Evolutionary conservation across 2,888 invertebrate species (phyloP).

Genomic region (Euspilapteryx auroguttella): DNA sequence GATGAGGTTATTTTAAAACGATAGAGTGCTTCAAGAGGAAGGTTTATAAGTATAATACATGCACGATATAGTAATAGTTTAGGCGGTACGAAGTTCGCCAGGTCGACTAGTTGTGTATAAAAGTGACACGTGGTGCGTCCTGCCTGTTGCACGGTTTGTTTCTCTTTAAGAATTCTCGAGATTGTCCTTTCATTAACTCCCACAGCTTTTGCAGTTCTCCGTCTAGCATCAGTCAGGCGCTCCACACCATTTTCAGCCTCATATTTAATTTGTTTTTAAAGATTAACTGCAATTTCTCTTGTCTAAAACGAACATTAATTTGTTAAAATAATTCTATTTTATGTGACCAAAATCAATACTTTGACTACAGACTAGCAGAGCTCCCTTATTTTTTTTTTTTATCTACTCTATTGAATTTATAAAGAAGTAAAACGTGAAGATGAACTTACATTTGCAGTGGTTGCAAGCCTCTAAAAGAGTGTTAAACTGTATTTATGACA

Average conservation of each 20-base stretch:
- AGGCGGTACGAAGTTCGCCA: too few species aligned
- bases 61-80: too few species aligned
- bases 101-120: too few species aligned
- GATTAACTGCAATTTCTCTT: constrained; percentile 5
- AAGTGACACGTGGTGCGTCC: constrained; percentile 6
- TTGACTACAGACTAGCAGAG: too few species aligned
- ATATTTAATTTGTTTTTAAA: constrained; percentile 5
- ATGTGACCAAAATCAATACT: constrained; percentile 18
- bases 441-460: too few species aligned
- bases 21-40: too few species aligned
- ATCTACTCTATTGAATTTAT: too few species aligned
- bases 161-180: constrained; percentile 7
- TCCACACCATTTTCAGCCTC: constrained; percentile 6
- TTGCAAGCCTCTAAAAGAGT: too few species aligned
- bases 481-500: too few species aligned
- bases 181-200: constrained; percentile 6
- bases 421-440: too few species aligned
- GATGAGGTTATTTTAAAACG: constrained; percentile 4
- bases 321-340: constrained; percentile 5
- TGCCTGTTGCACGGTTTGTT: constrained; percentile 5
- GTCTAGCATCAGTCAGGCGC: constrained; percentile 5
- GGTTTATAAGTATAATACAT: too few species aligned
- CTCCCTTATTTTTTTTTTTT: too few species aligned
- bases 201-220: constrained; percentile 6
- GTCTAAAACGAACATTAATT: constrained; percentile 3